Base-by-base conservation (phyloP, 2,888 invertebrate species). In the Hetaerina titia region DNA sequence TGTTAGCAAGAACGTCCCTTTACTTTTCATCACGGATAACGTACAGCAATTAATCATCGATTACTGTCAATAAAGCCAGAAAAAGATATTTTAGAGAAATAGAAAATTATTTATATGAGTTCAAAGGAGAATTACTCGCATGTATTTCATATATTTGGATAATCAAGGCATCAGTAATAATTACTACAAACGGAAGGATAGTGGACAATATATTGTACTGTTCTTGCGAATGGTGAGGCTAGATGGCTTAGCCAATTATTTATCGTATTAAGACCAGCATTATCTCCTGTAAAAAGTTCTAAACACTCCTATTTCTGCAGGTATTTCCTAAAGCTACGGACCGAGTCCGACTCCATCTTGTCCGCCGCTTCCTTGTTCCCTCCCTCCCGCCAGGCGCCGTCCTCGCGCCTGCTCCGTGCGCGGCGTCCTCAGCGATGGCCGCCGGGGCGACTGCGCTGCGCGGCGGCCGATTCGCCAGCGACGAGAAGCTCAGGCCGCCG, bases 261-360 rank as follows among this genome's bases (percentile, higher is more conserved):
- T 81, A 31, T 25, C 15, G 2, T 81, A 31, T 6, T 81, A 1
- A 31, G 5, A 7, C 8, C 25, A 60, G 17, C 22, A 19, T 9
- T 6, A 15, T 25, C 58, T 25, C 2, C 31, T 63, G 9, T 17
- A 63, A 63, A 90, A 15, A 90, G 31, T 15, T 25, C 15, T 1
- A 63, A 31, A 8, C 15, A 31, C 57, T 19, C 25, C 31, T 31
- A 90, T 90, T 17, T 60, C 25, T 17, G 63, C 90, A 31, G 25
- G 63, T 60, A 60, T 81, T 89, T 89, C 89, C 89, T 13, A 58
- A 89, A 15, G 56, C 56, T 45, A 9, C 56, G 8, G 56, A 9
- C 56, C n/a, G 64, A 8, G 22, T 56, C 56, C 92, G 90, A 60
- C 90, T 92, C 92, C 92, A 92, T 92, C 92, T 92, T 92, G 92